Conservation (phyloP, 2,113 vertebrate genomes). For the Oreochromis aureus region DNA sequence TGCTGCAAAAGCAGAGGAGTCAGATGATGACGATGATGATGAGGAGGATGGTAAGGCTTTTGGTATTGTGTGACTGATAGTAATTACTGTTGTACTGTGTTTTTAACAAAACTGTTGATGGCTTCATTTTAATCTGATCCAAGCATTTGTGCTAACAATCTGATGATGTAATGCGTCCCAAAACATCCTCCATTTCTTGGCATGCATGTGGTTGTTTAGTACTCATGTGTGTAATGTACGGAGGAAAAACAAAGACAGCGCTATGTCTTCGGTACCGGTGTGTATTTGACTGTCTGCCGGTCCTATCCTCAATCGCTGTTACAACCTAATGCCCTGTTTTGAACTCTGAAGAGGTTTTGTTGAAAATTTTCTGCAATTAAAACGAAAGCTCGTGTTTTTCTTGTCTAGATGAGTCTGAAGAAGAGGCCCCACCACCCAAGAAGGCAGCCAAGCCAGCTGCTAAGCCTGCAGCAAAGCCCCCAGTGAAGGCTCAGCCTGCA, state of each 20-base stretch:
- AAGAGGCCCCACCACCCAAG: conserved; percentile 69
- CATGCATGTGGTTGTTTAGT: conserved; percentile 47
- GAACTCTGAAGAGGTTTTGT: background rate
- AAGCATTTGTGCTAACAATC: background rate
- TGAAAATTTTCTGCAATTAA: fast-evolving
- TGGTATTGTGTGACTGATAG: background rate
- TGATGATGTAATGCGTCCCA: background rate
- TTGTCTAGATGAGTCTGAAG: conserved; percentile 68
- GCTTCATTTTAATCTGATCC: background rate
- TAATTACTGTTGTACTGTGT: background rate
- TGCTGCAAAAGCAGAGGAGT: conserved; percentile 66
- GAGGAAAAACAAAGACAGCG: conserved; percentile 62
- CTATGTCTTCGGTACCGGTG: conserved; percentile 71
- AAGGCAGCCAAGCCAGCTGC: conserved; percentile 56
- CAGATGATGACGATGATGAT: conserved; percentile 73
- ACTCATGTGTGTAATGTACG: conserved; percentile 57
- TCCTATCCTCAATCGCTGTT: conserved; percentile 70
- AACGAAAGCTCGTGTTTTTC: background rate
- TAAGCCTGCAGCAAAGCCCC: conserved; percentile 51
- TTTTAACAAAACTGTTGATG: background rate
- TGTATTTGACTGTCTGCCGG: conserved; percentile 47
- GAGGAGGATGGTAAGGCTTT: conserved; percentile 66
- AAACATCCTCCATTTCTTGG: conserved; percentile 58
- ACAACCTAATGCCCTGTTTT: background rate
- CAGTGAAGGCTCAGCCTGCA: conserved; percentile 39